Conservation (phyloP, 2,113 vertebrate genomes). For the Microtus richardsoni region DNA sequence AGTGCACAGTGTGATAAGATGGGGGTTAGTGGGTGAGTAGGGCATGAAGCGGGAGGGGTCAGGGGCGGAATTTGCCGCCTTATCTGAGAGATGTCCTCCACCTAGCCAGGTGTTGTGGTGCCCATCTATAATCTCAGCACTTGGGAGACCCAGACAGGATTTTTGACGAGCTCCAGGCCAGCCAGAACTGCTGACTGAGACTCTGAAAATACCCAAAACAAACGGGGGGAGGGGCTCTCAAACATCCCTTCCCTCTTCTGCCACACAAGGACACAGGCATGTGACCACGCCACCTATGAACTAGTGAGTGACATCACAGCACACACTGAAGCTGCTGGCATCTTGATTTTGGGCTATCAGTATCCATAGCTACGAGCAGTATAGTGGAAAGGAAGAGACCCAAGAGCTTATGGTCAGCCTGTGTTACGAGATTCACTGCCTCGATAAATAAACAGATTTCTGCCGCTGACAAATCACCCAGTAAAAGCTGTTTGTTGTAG, state of each 20-base stretch:
- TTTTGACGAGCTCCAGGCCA: not conserved
- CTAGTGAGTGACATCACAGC: not conserved
- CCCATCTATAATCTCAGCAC: not conserved
- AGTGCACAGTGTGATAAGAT: not conserved
- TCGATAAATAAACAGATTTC: not conserved
- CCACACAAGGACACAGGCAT: not conserved
- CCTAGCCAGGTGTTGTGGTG: fast-evolving
- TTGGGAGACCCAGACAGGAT: not conserved
- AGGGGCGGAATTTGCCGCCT: not conserved
- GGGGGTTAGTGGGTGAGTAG: not conserved
- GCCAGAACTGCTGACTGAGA: not conserved
- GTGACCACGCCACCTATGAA: fast-evolving
- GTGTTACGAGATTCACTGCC: not conserved
- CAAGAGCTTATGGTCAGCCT: not conserved
- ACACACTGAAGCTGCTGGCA: not conserved
- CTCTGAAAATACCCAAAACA: not conserved
- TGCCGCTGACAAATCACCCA: not conserved
- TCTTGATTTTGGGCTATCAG: not conserved
- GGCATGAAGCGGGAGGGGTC: too few relatives aligned
- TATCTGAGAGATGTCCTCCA: not conserved
- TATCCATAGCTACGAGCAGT: not conserved
- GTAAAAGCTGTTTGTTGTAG: not conserved
- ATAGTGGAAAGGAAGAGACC: not conserved
- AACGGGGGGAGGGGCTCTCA: not conserved
- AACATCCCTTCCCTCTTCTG: not conserved